Evolutionary conservation across 2,797 vertebrate species (phyloP).

Genomic region (Pipistrellus nathusii): DNA sequence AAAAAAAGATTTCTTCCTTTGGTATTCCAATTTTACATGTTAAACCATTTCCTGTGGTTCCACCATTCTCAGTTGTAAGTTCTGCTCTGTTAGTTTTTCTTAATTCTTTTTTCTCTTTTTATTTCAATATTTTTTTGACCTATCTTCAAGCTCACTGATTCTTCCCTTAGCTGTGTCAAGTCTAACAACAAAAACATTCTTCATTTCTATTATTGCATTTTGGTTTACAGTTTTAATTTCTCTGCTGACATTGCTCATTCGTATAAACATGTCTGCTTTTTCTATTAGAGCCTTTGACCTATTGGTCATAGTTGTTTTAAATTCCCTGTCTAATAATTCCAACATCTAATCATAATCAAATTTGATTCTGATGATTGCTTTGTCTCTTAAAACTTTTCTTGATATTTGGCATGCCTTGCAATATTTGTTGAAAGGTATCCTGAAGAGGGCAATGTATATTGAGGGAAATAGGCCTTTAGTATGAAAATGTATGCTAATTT

Average conservation of each 20-base stretch:
- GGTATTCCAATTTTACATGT: not conserved
- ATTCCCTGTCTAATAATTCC: not conserved
- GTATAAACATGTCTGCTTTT: not conserved
- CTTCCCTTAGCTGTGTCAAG: not conserved
- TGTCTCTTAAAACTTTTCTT: not conserved
- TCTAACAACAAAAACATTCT: not conserved
- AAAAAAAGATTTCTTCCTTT: not conserved
- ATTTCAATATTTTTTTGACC: not conserved
- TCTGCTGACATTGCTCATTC: not conserved
- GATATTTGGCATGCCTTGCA: not conserved
- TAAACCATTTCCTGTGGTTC: not conserved
- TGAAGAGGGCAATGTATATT: not conserved
- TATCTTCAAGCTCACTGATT: not conserved
- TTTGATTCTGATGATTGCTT: not conserved
- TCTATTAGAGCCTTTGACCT: not conserved
- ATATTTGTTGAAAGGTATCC: conserved; percentile 2
- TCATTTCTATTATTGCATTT: not conserved
- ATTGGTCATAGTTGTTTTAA: not conserved
- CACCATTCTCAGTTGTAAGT: not conserved
- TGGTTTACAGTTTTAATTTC: conserved; percentile 6
- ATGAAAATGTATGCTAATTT: not conserved
- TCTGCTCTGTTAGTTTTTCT: not conserved
- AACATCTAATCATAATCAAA: not conserved
- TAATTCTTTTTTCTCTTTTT: not conserved
- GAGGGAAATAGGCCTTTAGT: not conserved